These are phyloP conservation scores for Perdita meconis DNA, from an alignment of 2,888 invertebrate genomes.

Conservation along the genomic window DNA sequence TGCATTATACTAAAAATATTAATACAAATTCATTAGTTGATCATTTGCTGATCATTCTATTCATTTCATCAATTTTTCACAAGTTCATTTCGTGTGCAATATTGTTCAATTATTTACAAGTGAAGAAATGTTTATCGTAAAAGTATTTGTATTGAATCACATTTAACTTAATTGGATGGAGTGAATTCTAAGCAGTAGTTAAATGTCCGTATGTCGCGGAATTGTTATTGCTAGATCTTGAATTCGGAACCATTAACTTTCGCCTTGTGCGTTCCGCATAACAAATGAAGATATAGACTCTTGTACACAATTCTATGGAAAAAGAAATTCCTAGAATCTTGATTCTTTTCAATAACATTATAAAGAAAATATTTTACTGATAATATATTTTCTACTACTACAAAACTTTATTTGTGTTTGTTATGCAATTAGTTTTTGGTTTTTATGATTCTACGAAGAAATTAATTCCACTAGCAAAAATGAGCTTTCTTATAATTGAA, in stretches of 20 bases:
- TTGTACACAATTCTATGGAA: not conserved
- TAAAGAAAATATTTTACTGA: not conserved
- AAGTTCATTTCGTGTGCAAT: not conserved
- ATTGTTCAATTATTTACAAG: too few species aligned
- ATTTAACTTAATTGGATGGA: not conserved
- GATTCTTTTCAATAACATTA: not conserved
- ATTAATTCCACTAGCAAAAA: too few species aligned
- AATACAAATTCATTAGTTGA: not conserved
- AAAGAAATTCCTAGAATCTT: not conserved
- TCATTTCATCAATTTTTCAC: not conserved
- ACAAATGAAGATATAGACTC: constrained; percentile 13
- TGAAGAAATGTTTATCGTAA: too few species aligned
- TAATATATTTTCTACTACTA: not conserved
- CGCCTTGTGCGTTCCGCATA: constrained; percentile 37
- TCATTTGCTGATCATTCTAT: not conserved
- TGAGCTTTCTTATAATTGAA: too few species aligned
- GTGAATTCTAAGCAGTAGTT: constrained; percentile 12
- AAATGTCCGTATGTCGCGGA: constrained; percentile 10
- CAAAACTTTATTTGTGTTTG: not conserved
- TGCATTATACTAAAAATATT: not conserved
- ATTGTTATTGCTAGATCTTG: constrained; percentile 10
- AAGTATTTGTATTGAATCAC: too few species aligned
- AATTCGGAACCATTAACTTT: constrained; percentile 44
- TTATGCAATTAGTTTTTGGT: not conserved
- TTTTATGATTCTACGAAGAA: too few species aligned